Evolutionary conservation across 1,140 invertebrate genomes (phyloP).

Genomic region (Drosophila ironensis): DNA sequence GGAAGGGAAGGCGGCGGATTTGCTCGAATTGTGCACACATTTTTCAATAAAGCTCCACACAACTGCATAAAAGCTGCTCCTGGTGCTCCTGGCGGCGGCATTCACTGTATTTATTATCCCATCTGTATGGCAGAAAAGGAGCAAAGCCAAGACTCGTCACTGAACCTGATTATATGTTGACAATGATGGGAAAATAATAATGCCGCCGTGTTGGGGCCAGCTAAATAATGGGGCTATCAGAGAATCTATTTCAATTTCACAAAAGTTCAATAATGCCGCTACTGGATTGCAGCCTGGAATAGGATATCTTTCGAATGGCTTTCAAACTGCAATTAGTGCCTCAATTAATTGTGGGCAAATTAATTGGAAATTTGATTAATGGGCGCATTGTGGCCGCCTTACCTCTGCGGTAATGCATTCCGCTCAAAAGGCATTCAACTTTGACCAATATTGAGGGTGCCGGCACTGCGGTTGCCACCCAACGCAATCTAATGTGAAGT

Average conservation of each 20-base stretch:
- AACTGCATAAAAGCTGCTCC: conserved; percentile 45
- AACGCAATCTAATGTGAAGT: not conserved
- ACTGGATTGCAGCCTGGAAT: not conserved
- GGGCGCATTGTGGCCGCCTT: conserved; percentile 38
- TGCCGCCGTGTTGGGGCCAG: conserved; percentile 6
- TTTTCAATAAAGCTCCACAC: conserved; percentile 71
- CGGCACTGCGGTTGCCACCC: conserved; percentile 19
- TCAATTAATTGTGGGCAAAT: conserved; percentile 76
- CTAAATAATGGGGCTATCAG: not conserved
- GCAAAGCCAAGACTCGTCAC: conserved; percentile 40
- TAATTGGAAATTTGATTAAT: conserved; percentile 79
- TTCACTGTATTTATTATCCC: conserved; percentile 63
- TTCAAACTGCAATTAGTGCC: conserved; percentile 49
- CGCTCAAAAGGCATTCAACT: conserved; percentile 63
- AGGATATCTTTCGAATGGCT: not conserved
- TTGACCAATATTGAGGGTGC: conserved; percentile 46
- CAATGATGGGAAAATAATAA: conserved; percentile 67
- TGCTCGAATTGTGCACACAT: conserved; percentile 69
- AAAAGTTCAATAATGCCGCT: too few relatives aligned
- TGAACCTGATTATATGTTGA: conserved; percentile 69
- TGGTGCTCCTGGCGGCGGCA: conserved; percentile 12
- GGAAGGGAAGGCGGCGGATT: conserved; percentile 43
- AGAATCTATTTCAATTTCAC: conserved; percentile 5
- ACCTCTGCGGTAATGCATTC: conserved; percentile 38
- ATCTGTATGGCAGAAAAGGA: conserved; percentile 17